Base-by-base conservation (phyloP, 2,888 invertebrate genomes). In the Cetonia aurata region DNA sequence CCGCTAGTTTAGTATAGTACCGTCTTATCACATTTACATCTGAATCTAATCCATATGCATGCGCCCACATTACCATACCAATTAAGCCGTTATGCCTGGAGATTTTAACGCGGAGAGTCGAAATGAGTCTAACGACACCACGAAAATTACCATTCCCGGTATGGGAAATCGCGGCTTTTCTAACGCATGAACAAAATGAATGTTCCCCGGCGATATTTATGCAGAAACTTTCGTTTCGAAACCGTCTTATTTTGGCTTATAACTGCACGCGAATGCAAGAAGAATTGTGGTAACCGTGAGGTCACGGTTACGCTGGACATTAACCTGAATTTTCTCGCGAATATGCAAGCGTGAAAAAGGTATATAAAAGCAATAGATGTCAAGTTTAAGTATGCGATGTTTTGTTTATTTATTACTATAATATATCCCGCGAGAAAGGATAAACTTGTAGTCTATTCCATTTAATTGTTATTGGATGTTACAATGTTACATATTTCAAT, bases 281-380 rank as follows among this genome's bases (percentile, higher is more conserved):
- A 8, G 10, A 12, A n/a, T 57, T 42, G 2, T 42, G 33, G n/a
- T 57, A 57, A 57, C 6, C 1, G 48, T 15, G 57, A 42, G 57
- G 57, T 57, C 57, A 57, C 6, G 42, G 42, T 42, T 57, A 41
- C 57, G 25, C 25, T 25, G 25, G 25, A 25, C 25, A 25, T 25
- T 25, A 25, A 25, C 25, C 25, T 56, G 41, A 37, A 56, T 56
- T 56, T 56, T 56, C 56, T 37, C 41, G 37, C 37, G 37, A 37
- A 56, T 56, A 41, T 17, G 37, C 56, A 37, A 37, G 6, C 41
- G 17, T 56, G 41, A 56, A 56, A 57, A 56, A 42, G 41, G 10
- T 19, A 19, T 9, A 6, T 19, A 19, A 19, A 42, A 42, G 19
- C 15, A 17, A 17, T 15, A 57, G 42, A 57, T 41, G 56, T 57